A percentile compares a stretch with the other conserved stretches of the same genome.
phyloP scores from a whole-genome alignment of 2,888 invertebrate species.

The Hemithea aestivaria region DNA sequence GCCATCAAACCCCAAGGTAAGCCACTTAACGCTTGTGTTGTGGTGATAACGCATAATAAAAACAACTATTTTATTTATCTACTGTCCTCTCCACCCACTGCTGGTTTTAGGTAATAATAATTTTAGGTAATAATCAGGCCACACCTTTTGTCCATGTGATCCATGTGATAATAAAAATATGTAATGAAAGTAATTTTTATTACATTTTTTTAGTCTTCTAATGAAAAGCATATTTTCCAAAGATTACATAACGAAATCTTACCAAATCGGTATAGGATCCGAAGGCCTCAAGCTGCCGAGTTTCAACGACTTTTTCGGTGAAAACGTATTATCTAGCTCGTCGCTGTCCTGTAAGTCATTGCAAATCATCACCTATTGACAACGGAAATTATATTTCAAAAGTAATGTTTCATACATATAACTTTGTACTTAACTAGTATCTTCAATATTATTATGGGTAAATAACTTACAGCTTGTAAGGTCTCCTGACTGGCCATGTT shows the following conservation, averaged over 20 bases:
- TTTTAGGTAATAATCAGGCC: no score
- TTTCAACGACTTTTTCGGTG: slow-evolving; percentile 52
- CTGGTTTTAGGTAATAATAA: no score
- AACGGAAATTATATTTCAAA: slow-evolving; percentile 14
- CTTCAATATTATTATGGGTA: no score
- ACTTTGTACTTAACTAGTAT: background rate
- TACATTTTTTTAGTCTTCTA: no score
- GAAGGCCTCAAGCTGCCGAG: slow-evolving; percentile 76
- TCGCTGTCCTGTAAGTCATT: slow-evolving; percentile 43
- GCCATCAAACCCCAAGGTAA: background rate
- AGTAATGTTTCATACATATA: background rate
- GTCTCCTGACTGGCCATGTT: slow-evolving; percentile 75
- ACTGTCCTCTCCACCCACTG: no score
- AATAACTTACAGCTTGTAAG: slow-evolving; percentile 62
- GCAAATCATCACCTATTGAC: slow-evolving; percentile 26
- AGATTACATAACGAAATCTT: slow-evolving; percentile 22
- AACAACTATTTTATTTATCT: no score
- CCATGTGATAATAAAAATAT: no score
- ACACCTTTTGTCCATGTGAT: no score
- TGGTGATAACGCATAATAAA: no score
- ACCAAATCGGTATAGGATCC: slow-evolving; percentile 89
- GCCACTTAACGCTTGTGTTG: no score
- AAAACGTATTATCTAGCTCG: slow-evolving; percentile 60
- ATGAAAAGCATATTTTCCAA: no score
- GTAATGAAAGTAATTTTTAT: no score